Evolutionary conservation across 2,888 invertebrate genomes (phyloP).

Genomic region (Acholoe squamosa): DNA sequence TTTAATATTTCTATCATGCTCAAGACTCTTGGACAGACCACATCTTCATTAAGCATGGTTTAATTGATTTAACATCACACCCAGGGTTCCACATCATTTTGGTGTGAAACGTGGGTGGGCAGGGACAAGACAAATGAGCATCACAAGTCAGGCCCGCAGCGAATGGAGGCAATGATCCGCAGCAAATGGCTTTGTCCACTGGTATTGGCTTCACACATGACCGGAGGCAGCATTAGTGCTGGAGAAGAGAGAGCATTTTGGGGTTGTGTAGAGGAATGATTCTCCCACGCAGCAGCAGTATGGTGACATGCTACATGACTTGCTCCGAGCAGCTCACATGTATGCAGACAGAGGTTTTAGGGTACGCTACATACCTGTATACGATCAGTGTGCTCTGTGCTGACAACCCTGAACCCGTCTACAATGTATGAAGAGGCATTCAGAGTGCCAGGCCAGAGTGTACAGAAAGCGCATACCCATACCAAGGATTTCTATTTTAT

Average conservation of each 20-base stretch:
- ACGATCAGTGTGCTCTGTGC: too few species aligned
- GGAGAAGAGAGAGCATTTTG: not conserved
- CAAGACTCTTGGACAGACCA: not conserved
- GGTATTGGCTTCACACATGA: conserved; percentile 18
- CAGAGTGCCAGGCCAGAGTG: too few species aligned
- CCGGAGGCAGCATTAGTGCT: not conserved
- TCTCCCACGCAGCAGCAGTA: not conserved
- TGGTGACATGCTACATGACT: not conserved
- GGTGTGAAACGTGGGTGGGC: conserved; percentile 45
- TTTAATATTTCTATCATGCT: not conserved
- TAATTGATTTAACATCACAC: conserved; percentile 56
- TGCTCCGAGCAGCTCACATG: too few species aligned
- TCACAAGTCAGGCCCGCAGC: conserved; percentile 1
- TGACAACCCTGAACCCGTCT: too few species aligned
- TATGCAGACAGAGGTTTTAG: too few species aligned
- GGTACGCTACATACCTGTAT: too few species aligned
- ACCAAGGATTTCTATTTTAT: too few species aligned
- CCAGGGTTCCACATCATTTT: not conserved
- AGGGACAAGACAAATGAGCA: conserved; percentile 46
- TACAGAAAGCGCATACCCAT: too few species aligned
- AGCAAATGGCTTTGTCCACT: conserved; percentile 38
- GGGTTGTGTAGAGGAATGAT: not conserved
- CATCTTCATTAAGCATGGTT: conserved; percentile 53
- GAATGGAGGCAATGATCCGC: conserved; percentile 35
- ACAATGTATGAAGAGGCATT: too few species aligned